These are phyloP conservation scores for Pemphigus obesinymphae DNA, from an alignment of 1,140 invertebrate species.

Conservation along the genomic window DNA sequence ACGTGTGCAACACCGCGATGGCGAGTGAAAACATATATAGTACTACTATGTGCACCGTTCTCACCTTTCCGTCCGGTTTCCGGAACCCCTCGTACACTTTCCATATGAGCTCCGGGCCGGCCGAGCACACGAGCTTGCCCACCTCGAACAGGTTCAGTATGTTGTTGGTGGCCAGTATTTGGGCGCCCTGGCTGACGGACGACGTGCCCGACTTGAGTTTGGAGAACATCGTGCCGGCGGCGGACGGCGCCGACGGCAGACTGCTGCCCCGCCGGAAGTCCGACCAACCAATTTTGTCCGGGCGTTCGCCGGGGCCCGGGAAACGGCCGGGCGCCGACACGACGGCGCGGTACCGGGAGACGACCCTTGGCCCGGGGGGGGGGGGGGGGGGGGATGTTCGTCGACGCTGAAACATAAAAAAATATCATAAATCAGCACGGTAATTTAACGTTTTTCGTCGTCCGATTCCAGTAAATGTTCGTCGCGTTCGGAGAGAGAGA, in stretches of 20 bases:
- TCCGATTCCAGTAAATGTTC: too few species aligned
- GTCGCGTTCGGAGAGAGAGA: too few species aligned
- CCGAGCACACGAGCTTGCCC: conserved; percentile 78
- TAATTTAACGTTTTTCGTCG: too few species aligned
- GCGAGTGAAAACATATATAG: not conserved
- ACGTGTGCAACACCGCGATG: not conserved
- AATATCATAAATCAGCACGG: too few species aligned
- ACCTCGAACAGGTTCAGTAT: conserved; percentile 84
- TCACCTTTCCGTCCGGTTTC: conserved; percentile 86
- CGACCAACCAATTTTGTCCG: conserved; percentile 30
- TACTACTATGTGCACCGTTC: conserved; percentile 42
- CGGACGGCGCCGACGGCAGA: conserved; percentile 29
- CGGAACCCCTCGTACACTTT: conserved; percentile 84
- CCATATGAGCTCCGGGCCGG: conserved; percentile 89
- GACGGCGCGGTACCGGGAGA: too few species aligned
- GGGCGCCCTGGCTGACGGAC: conserved; percentile 51
- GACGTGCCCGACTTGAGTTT: conserved; percentile 39
- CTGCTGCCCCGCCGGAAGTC: conserved; percentile 37
- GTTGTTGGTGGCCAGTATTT: conserved; percentile 72
- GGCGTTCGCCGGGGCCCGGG: not conserved
- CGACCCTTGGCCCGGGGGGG: too few species aligned
- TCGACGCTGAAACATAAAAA: too few species aligned
- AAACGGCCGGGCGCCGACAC: not conserved
- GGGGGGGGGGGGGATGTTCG: too few species aligned
- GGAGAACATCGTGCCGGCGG: conserved; percentile 31